Evolutionary conservation across 2,888 invertebrate species (phyloP).

Genomic region (Electrophaes corylata): DNA sequence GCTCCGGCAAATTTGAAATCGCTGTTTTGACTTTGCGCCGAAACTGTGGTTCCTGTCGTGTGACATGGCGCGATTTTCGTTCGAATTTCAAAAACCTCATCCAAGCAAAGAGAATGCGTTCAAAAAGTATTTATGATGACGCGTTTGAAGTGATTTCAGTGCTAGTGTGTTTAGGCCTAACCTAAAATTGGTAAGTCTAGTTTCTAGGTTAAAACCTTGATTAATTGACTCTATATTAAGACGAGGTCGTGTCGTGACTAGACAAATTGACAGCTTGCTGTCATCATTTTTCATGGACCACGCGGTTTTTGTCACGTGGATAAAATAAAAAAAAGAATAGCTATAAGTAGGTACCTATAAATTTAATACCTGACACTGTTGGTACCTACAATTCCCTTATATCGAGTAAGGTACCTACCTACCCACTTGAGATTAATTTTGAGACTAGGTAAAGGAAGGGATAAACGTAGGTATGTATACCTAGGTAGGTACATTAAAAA

Average conservation of each 20-base stretch:
- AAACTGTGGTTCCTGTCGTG: conserved; percentile 32
- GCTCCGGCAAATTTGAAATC: conserved; percentile 45
- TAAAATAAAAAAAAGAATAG: too few species aligned
- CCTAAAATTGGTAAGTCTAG: conserved; percentile 18
- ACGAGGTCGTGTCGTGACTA: conserved; percentile 10
- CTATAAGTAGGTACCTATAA: too few species aligned
- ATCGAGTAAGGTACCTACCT: too few species aligned
- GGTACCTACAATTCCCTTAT: too few species aligned
- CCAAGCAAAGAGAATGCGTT: background rate
- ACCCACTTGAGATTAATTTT: too few species aligned
- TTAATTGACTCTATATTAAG: conserved; percentile 1
- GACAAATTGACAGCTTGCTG: conserved; percentile 4
- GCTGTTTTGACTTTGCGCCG: conserved; percentile 49
- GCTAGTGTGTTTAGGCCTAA: conserved; percentile 7
- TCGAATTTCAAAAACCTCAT: conserved; percentile 33
- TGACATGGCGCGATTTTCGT: conserved; percentile 42
- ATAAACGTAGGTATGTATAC: too few species aligned
- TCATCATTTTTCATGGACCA: conserved; percentile 14
- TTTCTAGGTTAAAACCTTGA: conserved; percentile 10
- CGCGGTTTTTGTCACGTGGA: conserved; percentile 8
- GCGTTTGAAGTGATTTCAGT: conserved; percentile 1
- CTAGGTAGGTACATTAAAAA: background rate
- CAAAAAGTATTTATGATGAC: background rate
- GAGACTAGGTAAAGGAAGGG: too few species aligned
- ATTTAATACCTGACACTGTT: too few species aligned